Percentiles rank a stretch among this genome's conserved stretches.
Evolutionary conservation across 2,113 vertebrate genomes (phyloP).

Genomic region (Bos javanicus): DNA sequence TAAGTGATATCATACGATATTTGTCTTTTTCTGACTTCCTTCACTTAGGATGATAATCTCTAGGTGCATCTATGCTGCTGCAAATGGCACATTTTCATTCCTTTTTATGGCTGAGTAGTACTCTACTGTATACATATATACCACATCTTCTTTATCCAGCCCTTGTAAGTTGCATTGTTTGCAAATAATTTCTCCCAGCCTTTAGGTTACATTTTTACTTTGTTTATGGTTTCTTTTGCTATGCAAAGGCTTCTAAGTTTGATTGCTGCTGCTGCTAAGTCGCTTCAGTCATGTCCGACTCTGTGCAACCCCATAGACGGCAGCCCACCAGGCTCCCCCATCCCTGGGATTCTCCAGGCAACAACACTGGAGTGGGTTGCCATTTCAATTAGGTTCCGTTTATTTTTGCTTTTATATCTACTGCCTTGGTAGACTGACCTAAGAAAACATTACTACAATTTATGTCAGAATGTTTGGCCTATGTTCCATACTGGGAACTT

Average conservation of each 20-base stretch:
- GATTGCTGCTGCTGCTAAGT: neutral
- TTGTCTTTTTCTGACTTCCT: neutral
- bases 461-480: neutral
- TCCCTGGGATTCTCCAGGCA: too few species aligned
- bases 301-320: too few species aligned
- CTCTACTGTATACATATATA: neutral
- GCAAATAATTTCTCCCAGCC: neutral
- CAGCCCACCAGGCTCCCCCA: too few species aligned
- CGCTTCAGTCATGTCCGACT: too few species aligned
- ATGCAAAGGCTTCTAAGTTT: neutral
- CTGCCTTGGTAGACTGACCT: neutral
- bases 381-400: neutral
- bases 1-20: neutral
- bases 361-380: too few species aligned
- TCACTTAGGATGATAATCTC: neutral
- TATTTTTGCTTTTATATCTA: neutral
- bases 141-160: neutral
- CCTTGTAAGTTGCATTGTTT: neutral
- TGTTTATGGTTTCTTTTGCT: neutral
- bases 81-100: neutral
- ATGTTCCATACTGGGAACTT: neutral
- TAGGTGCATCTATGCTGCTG: neutral
- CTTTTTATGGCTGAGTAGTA: neutral
- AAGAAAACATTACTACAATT: neutral
- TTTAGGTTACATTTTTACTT: neutral